phyloP scores from a whole-genome alignment of 1,140 invertebrate species.

The Sarcophaga peregrina region DNA sequence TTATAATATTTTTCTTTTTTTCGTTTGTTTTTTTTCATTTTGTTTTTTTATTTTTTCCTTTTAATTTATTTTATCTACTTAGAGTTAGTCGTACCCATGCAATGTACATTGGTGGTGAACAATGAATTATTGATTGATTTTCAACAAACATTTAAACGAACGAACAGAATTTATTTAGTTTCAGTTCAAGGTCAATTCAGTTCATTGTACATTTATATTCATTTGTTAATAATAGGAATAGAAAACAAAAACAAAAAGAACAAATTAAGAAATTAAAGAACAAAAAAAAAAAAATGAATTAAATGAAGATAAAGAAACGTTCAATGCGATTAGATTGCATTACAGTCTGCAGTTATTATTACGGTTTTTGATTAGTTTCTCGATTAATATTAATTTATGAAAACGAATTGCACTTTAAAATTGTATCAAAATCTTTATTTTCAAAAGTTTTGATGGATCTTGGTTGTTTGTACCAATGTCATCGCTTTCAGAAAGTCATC shows the following conservation, averaged over 20 bases:
- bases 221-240: constrained; percentile 15
- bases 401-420: too few relatives aligned
- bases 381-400: too few relatives aligned
- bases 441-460: too few relatives aligned
- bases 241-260: neutral
- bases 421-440: too few relatives aligned
- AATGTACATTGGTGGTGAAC: neutral
- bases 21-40: neutral
- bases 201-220: constrained; percentile 14
- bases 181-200: constrained; percentile 31
- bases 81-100: neutral
- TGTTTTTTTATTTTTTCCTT: constrained; percentile 8
- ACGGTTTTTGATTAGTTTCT: too few relatives aligned
- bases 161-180: constrained; percentile 27
- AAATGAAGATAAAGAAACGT: neutral
- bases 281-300: neutral
- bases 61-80: neutral
- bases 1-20: neutral
- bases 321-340: constrained; percentile 2
- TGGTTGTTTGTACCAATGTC: too few relatives aligned
- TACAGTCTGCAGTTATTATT: neutral
- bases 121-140: constrained; percentile 18
- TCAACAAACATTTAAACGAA: constrained; percentile 28
- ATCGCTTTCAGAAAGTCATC: too few relatives aligned
- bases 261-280: neutral